Evolutionary conservation across 2,113 vertebrate species (phyloP).

Genomic region (human): DNA sequence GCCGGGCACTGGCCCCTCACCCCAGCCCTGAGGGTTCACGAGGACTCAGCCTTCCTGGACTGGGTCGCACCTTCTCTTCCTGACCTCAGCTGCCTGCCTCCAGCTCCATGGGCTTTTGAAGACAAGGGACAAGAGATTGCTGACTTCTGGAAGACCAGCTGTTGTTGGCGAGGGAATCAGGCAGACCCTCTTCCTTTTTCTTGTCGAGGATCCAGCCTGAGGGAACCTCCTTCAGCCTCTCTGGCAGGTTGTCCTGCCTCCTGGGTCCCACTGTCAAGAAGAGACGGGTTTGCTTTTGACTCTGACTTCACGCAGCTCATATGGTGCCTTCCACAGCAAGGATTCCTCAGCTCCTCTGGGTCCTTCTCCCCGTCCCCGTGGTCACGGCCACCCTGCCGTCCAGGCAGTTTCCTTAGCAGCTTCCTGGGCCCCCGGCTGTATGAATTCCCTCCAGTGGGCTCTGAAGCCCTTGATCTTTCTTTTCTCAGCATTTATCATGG

Average conservation of each 20-base stretch:
- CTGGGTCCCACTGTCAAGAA: background rate
- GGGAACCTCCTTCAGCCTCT: background rate
- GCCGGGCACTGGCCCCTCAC: background rate
- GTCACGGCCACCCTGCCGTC: accelerated
- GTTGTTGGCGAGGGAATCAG: background rate
- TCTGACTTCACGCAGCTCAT: background rate
- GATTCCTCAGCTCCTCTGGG: background rate
- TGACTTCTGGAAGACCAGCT: no score
- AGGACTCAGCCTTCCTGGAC: background rate
- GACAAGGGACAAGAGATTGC: accelerated
- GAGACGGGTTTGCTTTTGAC: background rate
- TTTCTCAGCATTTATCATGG: background rate
- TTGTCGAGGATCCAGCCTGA: accelerated
- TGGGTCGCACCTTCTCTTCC: background rate
- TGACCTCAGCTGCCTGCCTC: background rate
- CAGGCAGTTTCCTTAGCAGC: background rate
- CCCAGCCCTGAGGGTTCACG: no score
- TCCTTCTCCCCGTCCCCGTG: background rate
- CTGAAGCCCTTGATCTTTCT: background rate
- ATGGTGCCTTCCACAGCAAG: background rate
- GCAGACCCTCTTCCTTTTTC: background rate
- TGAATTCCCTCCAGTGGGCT: background rate
- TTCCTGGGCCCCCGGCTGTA: background rate
- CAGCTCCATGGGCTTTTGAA: no score
- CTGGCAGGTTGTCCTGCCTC: no score